These are phyloP conservation scores for Rotaria magnacalcarata DNA, from an alignment of 2,888 invertebrate species.

Conservation along the genomic window DNA sequence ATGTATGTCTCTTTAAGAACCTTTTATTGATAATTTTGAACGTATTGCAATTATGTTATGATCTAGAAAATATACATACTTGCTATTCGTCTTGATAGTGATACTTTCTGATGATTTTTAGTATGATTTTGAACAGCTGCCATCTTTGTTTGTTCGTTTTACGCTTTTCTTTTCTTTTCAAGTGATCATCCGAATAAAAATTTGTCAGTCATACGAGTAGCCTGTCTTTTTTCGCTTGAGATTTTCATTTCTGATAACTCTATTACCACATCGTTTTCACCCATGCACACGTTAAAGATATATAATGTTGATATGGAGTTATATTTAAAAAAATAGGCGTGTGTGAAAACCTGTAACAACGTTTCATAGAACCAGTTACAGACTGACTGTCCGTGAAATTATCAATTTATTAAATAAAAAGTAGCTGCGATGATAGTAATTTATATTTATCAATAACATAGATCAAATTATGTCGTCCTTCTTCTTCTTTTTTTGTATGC, in stretches of 20 bases:
- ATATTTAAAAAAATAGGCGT: neutral
- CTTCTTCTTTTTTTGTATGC: neutral
- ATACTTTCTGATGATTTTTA: neutral
- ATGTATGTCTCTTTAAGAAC: neutral
- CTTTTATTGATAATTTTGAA: neutral
- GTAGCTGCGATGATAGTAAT: neutral
- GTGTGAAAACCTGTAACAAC: neutral
- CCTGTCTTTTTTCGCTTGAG: neutral
- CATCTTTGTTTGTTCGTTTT: neutral
- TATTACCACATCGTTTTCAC: neutral
- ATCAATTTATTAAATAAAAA: neutral
- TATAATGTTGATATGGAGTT: neutral
- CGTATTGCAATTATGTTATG: neutral
- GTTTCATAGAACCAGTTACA: neutral
- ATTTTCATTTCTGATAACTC: neutral
- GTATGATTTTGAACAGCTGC: neutral
- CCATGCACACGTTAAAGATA: neutral
- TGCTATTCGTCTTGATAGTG: constrained; percentile 24
- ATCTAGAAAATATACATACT: neutral
- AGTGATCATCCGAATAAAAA: neutral
- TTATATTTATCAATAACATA: neutral
- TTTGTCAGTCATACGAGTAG: neutral
- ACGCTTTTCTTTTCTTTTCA: neutral
- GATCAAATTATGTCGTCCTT: neutral
- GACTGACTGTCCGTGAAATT: neutral